Evolutionary conservation across 2,113 vertebrate species (phyloP).

Genomic region (Meleagris gallopavo): DNA sequence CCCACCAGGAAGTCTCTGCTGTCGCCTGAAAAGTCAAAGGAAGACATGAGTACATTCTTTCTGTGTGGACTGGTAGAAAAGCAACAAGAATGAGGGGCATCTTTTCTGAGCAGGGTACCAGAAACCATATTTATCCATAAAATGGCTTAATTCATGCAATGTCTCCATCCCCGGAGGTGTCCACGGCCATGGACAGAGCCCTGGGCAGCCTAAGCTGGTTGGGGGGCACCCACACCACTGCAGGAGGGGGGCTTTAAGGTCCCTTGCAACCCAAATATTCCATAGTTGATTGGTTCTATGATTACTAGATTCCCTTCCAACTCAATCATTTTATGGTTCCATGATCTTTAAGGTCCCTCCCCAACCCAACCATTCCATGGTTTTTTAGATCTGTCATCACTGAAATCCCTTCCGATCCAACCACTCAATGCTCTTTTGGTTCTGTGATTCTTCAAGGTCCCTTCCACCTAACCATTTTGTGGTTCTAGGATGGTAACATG

Average conservation of each 20-base stretch:
- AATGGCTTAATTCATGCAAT: neutral
- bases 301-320: neutral
- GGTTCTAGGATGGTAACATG: neutral
- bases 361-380: neutral
- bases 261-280: neutral
- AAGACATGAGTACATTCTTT: neutral
- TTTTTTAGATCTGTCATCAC: neutral
- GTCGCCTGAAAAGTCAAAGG: conserved; percentile 82
- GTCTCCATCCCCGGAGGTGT: no score
- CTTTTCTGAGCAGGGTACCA: neutral
- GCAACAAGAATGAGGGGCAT: neutral
- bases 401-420: no score
- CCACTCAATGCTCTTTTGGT: no score
- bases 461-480: neutral
- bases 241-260: neutral
- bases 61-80: neutral
- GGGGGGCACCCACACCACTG: neutral
- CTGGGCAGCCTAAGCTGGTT: neutral
- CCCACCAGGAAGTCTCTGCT: conserved; percentile 85
- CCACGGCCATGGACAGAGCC: neutral
- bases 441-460: neutral
- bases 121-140: neutral
- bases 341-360: no score
- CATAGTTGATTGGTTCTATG: neutral
- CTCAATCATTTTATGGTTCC: no score